Base-by-base conservation (phyloP, 2,888 invertebrate species). In the Pilophorus perplexus region DNA sequence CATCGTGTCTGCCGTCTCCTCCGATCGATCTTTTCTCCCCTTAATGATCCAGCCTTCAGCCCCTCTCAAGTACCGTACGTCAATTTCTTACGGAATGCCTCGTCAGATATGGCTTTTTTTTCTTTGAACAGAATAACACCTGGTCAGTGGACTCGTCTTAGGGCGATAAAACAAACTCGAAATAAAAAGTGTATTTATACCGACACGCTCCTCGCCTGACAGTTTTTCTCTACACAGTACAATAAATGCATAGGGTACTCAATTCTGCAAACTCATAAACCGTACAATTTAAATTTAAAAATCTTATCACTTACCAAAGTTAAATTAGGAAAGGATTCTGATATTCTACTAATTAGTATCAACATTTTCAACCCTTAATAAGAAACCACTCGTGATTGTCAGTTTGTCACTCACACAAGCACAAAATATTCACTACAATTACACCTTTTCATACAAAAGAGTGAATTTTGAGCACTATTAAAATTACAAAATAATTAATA, bases 241-340 rank as follows among this genome's bases (percentile, higher is more conserved):
- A 68, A 54, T 66, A 68, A 68, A 68, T 68, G 68, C 68, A 68
- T 48, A 66, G 62, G 68, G 68, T 68, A 68, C 68, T 68, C 68
- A 66, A 48, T 54, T 62, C 62, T 20, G 27, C 46, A 8, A 62
- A 46, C 62, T 62, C 33, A 62, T n/a, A n/a, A n/a, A n/a, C n/a
- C n/a, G n/a, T n/a, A n/a, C n/a, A n/a, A n/a, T n/a, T n/a, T n/a
- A n/a, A n/a, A n/a, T n/a, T n/a, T n/a, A n/a, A n/a, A n/a, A n/a
- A n/a, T n/a, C n/a, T n/a, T n/a, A 10, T 14, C 10, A 14, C 5
- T 14, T 5, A 42, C 6, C 42, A 42, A 10, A 6, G n/a, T 42
- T 42, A 42, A 14, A 42, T 10, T 6, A 14, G 42, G 16, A 33
- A 33, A 6, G 6, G 33, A 33, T 8, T 6, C 6, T 8, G 12